A percentile compares a stretch with the other conserved stretches of the same genome.
phyloP scores from a whole-genome alignment of 2,888 invertebrate genomes.

The Galerucella calmariensis region DNA sequence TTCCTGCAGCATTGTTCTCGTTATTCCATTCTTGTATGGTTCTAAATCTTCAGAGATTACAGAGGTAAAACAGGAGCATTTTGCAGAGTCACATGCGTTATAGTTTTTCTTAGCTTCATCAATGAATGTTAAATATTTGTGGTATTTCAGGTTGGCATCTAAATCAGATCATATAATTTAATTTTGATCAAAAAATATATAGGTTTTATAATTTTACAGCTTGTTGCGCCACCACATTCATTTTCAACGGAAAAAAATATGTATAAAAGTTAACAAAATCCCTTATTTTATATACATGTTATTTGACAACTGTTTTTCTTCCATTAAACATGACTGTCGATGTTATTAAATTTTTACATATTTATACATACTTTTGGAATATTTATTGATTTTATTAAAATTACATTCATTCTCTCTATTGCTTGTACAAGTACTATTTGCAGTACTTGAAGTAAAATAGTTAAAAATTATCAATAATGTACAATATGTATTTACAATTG shows the following conservation, averaged over 20 bases:
- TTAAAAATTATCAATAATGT: conserved; percentile 21
- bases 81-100: conserved; percentile 68
- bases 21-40: conserved; percentile 78
- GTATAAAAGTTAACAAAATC: background rate
- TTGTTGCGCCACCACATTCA: too few relatives aligned
- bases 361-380: conserved; percentile 56
- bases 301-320: background rate
- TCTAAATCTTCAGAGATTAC: conserved; percentile 77
- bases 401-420: conserved; percentile 51
- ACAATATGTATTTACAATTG: background rate
- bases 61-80: conserved; percentile 74
- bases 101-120: conserved; percentile 67
- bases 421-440: conserved; percentile 51
- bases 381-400: conserved; percentile 57
- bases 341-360: background rate
- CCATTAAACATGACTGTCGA: background rate
- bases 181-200: conserved; percentile 31
- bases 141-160: conserved; percentile 67
- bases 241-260: background rate
- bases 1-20: conserved; percentile 71
- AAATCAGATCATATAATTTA: conserved; percentile 42
- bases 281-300: conserved; percentile 30
- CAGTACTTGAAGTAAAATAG: background rate
- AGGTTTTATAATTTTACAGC: background rate
- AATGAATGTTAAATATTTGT: conserved; percentile 64